These are phyloP conservation scores for Taenaris catops DNA, from an alignment of 2,888 invertebrate genomes.

Conservation along the genomic window DNA sequence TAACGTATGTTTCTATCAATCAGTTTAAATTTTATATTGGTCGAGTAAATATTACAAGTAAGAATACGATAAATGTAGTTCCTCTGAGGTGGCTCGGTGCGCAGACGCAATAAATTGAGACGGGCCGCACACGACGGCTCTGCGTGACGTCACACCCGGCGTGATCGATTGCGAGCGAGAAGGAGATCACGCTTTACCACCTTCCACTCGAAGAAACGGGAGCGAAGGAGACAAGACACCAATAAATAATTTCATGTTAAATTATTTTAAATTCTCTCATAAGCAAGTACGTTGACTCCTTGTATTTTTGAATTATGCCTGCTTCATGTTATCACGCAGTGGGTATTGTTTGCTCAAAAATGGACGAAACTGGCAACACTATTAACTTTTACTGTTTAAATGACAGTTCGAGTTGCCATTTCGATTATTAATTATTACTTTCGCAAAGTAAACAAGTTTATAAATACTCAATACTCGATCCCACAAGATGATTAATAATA, in stretches of 20 bases:
- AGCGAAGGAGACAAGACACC: slow-evolving; percentile 44
- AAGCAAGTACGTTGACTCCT: slow-evolving; percentile 73
- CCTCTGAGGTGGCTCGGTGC: slow-evolving; percentile 55
- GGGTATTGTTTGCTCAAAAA: slow-evolving; percentile 43
- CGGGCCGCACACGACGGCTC: slow-evolving; percentile 78
- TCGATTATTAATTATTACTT: no score
- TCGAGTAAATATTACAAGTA: slow-evolving; percentile 16
- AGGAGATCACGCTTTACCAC: slow-evolving; percentile 45
- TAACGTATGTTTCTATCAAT: no score
- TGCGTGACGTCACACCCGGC: slow-evolving; percentile 77
- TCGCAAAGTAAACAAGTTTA: no score
- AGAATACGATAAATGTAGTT: slow-evolving; percentile 27
- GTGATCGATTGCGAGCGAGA: slow-evolving; percentile 71
- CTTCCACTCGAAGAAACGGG: slow-evolving; percentile 33
- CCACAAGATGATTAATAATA: no score
- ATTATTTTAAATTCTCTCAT: slow-evolving; percentile 72
- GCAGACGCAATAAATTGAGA: slow-evolving; percentile 74
- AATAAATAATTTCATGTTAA: slow-evolving; percentile 69
- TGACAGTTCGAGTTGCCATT: no score
- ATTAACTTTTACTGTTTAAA: no score
- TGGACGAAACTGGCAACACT: no score
- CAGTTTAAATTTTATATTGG: slow-evolving; percentile 7
- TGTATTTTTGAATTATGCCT: slow-evolving; percentile 65
- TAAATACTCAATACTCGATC: no score
- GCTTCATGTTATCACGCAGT: slow-evolving; percentile 46